Evolutionary conservation across 2,113 vertebrate genomes (phyloP).

Genomic region (Cyanistes caeruleus): DNA sequence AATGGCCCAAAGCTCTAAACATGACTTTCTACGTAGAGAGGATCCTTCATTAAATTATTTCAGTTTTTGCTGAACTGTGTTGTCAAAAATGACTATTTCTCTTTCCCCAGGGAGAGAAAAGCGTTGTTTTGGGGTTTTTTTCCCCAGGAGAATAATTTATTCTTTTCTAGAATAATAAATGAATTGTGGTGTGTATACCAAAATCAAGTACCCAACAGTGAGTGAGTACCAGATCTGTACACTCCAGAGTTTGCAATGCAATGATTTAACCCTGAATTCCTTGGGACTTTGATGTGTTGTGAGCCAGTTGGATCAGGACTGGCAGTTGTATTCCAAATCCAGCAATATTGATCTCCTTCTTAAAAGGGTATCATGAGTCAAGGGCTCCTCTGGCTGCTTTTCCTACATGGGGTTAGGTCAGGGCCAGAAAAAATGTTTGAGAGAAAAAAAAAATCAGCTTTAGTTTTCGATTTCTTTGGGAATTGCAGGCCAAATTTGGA

Average conservation of each 20-base stretch:
- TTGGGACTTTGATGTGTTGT: not conserved
- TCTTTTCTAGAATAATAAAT: not conserved
- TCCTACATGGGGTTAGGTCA: not conserved
- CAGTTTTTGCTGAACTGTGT: not conserved
- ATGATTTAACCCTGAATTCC: not conserved
- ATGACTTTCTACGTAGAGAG: not conserved
- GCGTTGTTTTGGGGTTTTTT: fast-evolving
- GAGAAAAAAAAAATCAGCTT: not conserved
- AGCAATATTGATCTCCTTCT: not conserved
- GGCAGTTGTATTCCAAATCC: not conserved
- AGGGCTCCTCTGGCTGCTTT: not conserved
- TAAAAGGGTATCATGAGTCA: not conserved
- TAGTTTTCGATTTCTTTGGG: not conserved
- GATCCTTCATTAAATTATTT: not conserved
- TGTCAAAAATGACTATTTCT: not conserved
- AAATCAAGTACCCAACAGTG: not conserved
- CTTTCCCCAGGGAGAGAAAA: not conserved
- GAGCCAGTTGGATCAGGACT: not conserved
- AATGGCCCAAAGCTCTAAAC: not conserved
- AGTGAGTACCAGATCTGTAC: not conserved
- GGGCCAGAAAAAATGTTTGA: not conserved
- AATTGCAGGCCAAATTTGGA: not conserved
- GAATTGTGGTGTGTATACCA: not conserved
- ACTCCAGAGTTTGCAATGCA: not conserved
- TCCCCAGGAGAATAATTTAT: not conserved